Percentiles rank a stretch among this genome's conserved stretches.
phyloP scores from a whole-genome alignment of 2,797 vertebrate genomes.

The Threskiornis aethiopicus region DNA sequence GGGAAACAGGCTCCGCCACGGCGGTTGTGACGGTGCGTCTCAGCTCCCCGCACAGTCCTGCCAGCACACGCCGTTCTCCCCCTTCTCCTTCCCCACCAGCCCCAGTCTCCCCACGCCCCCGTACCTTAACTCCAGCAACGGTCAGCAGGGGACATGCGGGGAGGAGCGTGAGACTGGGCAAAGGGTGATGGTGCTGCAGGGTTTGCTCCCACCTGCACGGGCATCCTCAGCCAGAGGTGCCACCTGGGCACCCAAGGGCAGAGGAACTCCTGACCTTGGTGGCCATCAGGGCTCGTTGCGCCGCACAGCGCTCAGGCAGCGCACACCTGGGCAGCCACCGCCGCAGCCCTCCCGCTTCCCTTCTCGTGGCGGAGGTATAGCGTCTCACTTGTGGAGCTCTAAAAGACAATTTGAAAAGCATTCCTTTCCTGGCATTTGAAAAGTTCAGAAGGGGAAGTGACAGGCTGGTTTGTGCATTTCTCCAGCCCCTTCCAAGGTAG shows the following conservation, averaged over 20 bases:
- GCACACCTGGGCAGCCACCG: not conserved
- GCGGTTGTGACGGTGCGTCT: not conserved
- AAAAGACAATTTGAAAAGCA: not conserved
- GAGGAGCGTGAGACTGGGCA: not conserved
- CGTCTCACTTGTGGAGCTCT: not conserved
- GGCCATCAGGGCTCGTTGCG: fast-evolving
- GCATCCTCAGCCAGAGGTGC: not conserved
- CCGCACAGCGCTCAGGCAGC: not conserved
- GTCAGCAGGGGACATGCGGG: not conserved
- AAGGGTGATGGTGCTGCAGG: not conserved
- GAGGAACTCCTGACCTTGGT: not conserved
- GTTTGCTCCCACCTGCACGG: not conserved
- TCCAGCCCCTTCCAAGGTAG: constrained; percentile 48
- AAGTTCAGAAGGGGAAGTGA: constrained; percentile 35
- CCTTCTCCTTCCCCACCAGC: not conserved
- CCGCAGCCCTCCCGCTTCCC: not conserved
- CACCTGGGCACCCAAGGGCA: fast-evolving
- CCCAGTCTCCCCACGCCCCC: not conserved
- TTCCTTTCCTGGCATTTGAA: constrained; percentile 29
- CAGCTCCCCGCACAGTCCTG: not conserved
- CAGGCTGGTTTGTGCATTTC: constrained; percentile 38
- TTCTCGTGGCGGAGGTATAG: not conserved
- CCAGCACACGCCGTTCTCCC: not conserved
- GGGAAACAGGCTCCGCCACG: not conserved
- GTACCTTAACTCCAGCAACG: not conserved